Evolutionary conservation across 2,797 vertebrate genomes (phyloP).

Genomic region (Darevskia nairensis): DNA sequence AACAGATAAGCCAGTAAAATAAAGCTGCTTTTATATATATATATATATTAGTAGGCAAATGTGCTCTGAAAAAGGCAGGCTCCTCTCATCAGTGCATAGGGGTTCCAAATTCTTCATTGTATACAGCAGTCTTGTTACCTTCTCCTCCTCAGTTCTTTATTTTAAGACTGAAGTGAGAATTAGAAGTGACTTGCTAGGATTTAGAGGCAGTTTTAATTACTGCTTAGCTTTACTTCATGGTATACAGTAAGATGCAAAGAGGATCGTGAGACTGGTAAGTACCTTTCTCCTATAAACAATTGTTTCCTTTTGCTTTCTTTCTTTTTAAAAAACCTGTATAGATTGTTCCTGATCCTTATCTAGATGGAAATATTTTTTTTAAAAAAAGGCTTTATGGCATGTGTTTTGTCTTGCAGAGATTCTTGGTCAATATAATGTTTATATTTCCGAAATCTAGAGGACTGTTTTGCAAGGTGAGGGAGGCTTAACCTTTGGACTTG

Average conservation of each 20-base stretch:
- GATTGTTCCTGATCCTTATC: constrained; percentile 56
- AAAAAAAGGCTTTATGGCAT: constrained; percentile 40
- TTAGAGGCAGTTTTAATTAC: constrained; percentile 61
- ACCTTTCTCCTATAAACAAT: constrained; percentile 40
- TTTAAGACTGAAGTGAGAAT: constrained; percentile 79
- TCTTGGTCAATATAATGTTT: constrained; percentile 51
- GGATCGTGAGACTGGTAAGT: constrained; percentile 80
- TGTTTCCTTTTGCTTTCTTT: constrained; percentile 24
- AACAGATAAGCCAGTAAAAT: constrained; percentile 82
- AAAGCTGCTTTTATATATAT: constrained; percentile 73
- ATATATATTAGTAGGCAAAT: constrained; percentile 82
- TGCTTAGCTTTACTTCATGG: constrained; percentile 61
- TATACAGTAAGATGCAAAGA: constrained; percentile 63
- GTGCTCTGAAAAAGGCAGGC: constrained; percentile 72
- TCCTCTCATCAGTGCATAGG: constrained; percentile 74
- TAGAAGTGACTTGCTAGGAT: constrained; percentile 77
- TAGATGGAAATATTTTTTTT: constrained; percentile 31
- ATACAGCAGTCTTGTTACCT: constrained; percentile 78
- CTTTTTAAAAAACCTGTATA: constrained; percentile 55
- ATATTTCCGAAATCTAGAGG: constrained; percentile 48
- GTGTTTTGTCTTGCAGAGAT: constrained; percentile 57
- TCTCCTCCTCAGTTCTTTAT: constrained; percentile 74
- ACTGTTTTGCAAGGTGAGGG: constrained; percentile 64
- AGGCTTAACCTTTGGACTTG: constrained; percentile 62
- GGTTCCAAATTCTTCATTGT: constrained; percentile 77